These are phyloP conservation scores for Miniopterus natalensis DNA, from an alignment of 2,113 vertebrate species.

Conservation along the genomic window DNA sequence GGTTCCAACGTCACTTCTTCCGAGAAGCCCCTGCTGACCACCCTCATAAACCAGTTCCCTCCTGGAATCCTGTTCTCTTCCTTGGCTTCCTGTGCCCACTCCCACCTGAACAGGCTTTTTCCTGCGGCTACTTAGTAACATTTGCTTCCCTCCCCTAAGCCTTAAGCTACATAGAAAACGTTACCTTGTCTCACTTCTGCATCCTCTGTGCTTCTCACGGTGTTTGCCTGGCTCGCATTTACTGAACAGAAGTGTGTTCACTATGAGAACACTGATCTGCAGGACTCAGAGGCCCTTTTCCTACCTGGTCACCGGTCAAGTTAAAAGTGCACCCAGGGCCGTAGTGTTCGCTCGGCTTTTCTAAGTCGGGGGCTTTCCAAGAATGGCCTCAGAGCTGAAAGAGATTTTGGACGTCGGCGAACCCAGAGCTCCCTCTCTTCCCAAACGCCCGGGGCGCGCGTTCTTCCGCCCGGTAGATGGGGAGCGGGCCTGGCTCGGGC, in stretches of 20 bases:
- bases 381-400: not conserved
- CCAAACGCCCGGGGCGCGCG: too few species aligned
- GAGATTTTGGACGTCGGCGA: not conserved
- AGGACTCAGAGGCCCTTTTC: not conserved
- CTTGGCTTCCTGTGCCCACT: fast-evolving
- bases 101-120: too few species aligned
- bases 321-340: fast-evolving
- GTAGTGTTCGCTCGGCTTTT: fast-evolving
- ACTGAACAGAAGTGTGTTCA: too few species aligned
- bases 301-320: too few species aligned
- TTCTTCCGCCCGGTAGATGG: not conserved
- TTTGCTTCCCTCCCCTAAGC: fast-evolving
- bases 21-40: not conserved
- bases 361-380: not conserved
- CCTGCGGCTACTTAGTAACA: too few species aligned
- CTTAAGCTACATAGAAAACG: too few species aligned
- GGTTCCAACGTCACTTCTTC: not conserved
- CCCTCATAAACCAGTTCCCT: too few species aligned
- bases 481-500: not conserved
- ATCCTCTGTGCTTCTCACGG: not conserved
- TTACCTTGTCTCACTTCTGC: not conserved
- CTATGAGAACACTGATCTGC: too few species aligned
- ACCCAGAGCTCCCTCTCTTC: not conserved
- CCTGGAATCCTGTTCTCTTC: too few species aligned
- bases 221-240: too few species aligned